Conservation (phyloP, 2,888 invertebrate genomes). For the Seira musarum region DNA sequence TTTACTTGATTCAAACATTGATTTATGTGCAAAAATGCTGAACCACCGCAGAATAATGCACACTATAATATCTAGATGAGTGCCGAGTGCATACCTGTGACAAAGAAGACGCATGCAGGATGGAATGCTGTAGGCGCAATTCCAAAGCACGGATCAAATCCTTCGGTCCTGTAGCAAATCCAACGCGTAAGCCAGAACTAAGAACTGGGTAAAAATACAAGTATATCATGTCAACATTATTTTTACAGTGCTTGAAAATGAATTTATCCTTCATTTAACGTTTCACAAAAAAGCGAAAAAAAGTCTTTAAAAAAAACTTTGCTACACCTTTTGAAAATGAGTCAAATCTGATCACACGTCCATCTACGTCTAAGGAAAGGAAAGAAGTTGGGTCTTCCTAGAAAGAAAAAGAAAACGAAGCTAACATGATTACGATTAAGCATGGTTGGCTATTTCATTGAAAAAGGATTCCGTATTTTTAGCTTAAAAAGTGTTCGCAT, state of each 20-base stretch:
- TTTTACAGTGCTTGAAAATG: too few species aligned
- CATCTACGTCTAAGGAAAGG: constrained; percentile 82
- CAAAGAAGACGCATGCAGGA: constrained; percentile 78
- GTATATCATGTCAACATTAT: too few species aligned
- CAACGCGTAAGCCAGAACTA: constrained; percentile 81
- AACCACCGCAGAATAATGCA: too few species aligned
- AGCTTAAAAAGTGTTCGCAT: background rate
- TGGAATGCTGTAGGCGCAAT: constrained; percentile 81
- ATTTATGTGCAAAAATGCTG: too few species aligned
- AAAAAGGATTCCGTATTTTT: background rate
- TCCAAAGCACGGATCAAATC: constrained; percentile 78
- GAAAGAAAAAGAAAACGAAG: background rate
- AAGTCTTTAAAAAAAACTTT: too few species aligned
- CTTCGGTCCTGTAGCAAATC: constrained; percentile 82
- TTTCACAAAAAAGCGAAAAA: too few species aligned
- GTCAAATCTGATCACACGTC: constrained; percentile 83
- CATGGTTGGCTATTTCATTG: background rate
- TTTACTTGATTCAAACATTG: too few species aligned
- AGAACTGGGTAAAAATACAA: too few species aligned
- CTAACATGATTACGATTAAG: background rate
- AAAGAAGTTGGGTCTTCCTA: constrained; percentile 78
- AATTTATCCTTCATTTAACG: too few species aligned
- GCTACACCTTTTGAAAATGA: constrained; percentile 87
- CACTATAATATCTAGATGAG: too few species aligned
- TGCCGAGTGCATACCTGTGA: constrained; percentile 76